phyloP scores from a whole-genome alignment of 2,888 invertebrate species.

The Tethea ocularis region DNA sequence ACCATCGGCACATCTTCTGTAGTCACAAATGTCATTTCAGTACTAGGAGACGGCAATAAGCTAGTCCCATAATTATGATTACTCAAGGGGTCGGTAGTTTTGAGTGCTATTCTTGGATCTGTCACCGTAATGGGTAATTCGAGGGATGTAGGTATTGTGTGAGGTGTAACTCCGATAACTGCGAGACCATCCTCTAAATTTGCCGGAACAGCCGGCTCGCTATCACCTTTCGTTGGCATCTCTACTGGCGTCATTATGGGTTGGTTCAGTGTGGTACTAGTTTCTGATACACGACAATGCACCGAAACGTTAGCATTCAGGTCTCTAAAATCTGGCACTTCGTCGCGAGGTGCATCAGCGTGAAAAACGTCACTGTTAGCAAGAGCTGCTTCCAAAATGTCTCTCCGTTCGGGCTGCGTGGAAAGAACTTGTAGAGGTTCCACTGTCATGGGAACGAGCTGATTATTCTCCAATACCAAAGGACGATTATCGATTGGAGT shows the following conservation, averaged over 20 bases:
- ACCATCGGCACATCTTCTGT: conserved; percentile 56
- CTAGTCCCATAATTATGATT: conserved; percentile 51
- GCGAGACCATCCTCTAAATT: conserved; percentile 83
- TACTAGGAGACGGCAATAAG: conserved; percentile 60
- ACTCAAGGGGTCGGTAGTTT: conserved; percentile 69
- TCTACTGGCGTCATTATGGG: conserved; percentile 93
- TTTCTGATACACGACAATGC: conserved; percentile 88
- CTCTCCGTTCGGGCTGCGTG: conserved; percentile 82
- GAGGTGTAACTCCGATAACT: conserved; percentile 83
- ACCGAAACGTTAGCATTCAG: conserved; percentile 82
- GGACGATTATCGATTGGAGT: conserved; percentile 89
- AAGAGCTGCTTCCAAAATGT: conserved; percentile 89
- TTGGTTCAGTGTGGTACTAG: conserved; percentile 89
- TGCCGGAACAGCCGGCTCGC: conserved; percentile 56
- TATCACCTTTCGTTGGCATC: conserved; percentile 83
- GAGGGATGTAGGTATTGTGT: conserved; percentile 86
- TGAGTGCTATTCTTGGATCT: conserved; percentile 88
- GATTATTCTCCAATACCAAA: conserved; percentile 80
- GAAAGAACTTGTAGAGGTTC: conserved; percentile 55
- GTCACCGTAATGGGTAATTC: conserved; percentile 91
- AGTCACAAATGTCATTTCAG: conserved; percentile 62
- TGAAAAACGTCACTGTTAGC: conserved; percentile 90
- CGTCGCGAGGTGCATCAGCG: conserved; percentile 75
- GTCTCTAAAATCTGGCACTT: conserved; percentile 85
- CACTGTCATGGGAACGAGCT: conserved; percentile 70